These are phyloP conservation scores for Drosophila neocordata DNA, from an alignment of 1,140 invertebrate genomes.

Conservation along the genomic window DNA sequence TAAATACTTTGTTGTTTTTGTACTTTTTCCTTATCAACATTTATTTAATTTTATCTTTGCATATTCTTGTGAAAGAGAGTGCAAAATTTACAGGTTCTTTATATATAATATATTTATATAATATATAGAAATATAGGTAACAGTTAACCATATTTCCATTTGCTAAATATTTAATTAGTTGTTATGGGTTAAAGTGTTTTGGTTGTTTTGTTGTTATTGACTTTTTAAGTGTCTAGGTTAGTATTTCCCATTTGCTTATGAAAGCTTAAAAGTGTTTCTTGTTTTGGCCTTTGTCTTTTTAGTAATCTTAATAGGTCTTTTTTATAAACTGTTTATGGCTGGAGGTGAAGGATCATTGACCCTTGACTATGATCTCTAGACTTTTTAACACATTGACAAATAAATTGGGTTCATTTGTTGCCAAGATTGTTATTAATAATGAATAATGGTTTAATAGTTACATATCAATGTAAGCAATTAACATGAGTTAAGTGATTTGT, in stretches of 20 bases:
- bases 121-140: slow-evolving; percentile 32
- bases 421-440: slow-evolving; percentile 13
- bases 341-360: slow-evolving; percentile 47
- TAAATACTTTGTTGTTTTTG: slow-evolving; percentile 2
- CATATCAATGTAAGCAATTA: slow-evolving; percentile 56
- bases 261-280: slow-evolving; percentile 22
- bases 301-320: not conserved
- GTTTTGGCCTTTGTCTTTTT: not conserved
- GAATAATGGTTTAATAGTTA: slow-evolving; percentile 50
- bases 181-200: slow-evolving; percentile 20
- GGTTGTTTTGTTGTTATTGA: not conserved
- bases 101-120: slow-evolving; percentile 9
- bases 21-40: slow-evolving; percentile 39
- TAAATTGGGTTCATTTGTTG: slow-evolving; percentile 39
- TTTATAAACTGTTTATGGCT: not conserved
- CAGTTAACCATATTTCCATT: slow-evolving; percentile 17
- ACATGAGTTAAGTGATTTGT: slow-evolving; percentile 29
- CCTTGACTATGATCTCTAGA: slow-evolving; percentile 14
- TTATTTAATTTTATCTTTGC: slow-evolving; percentile 12
- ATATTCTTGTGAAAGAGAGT: slow-evolving; percentile 37
- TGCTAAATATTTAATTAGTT: slow-evolving; percentile 36
- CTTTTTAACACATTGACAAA: slow-evolving; percentile 38
- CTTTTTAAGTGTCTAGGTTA: slow-evolving; percentile 5
- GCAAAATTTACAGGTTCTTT: slow-evolving; percentile 34
- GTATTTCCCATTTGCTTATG: slow-evolving; percentile 32